Base-by-base conservation (phyloP, 2,888 invertebrate genomes). In the Pyralis farinalis region DNA sequence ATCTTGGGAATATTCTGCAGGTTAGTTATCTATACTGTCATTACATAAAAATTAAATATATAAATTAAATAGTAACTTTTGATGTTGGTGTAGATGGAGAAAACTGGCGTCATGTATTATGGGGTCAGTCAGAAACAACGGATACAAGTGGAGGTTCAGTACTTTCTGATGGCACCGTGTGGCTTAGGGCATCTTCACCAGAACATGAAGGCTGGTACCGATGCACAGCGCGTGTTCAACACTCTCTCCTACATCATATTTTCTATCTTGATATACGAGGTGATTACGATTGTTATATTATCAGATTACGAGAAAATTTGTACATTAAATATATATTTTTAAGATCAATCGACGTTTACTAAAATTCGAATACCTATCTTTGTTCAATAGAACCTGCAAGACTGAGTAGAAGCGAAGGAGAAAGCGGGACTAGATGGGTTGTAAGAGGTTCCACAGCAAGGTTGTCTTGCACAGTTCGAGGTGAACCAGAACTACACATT, bases 131-230 rank as follows among this genome's bases (percentile, higher is more conserved):
- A 1, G 87, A 87, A 7, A 49, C 70, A 0, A 55, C 70, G 0
- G 87, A 91, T 34, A 82, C 87, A 8, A 90, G 86, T 35, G 89
- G 91, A 32, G 90, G 91, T 4, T 88, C 91, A 0, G 82, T 91
- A 34, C 81, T 94, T 44, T 90, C 92, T 2, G 95, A 95, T 65
- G 94, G 95, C 16, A 94, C 95, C 1, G 83, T 95, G 31, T 91
- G 93, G 85, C 90, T 96, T 1, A 92, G 93, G 53, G 90, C 93
- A 5, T 93, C 94, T 1, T 91, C 92, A n/a, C 92, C 95, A 7
- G 92, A 93, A 51, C 94, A 94, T 58, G 95, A 96, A 70, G 96
- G 97, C 27, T 94, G 94, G 89, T 97, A 96, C 71, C 91, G 96
- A 53, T 97, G 97, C 64, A 93, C 95, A 41, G 96, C 96, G 0